phyloP scores from a whole-genome alignment of 2,113 vertebrate species.

The Dascyllus trimaculatus region DNA sequence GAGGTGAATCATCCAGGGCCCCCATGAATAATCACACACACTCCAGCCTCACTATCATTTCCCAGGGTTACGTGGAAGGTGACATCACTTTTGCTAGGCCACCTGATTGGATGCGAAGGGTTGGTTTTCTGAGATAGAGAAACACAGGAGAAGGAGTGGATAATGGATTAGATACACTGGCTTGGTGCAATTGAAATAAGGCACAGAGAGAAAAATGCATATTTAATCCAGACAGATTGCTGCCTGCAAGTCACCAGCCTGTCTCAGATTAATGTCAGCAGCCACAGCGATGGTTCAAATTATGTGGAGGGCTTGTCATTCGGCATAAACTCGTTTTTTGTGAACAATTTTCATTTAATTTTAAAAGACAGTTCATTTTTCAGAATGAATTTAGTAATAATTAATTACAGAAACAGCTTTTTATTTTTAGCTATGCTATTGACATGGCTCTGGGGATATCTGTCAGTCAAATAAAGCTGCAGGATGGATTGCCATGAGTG shows the following conservation, averaged over 20 bases:
- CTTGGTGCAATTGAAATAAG: slow-evolving; percentile 27
- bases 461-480: no score
- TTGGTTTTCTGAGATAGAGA: slow-evolving; percentile 25
- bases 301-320: background rate
- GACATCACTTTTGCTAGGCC: slow-evolving; percentile 7
- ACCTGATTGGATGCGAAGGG: slow-evolving; percentile 3
- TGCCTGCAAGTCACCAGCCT: background rate
- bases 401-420: no score
- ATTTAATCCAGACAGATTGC: slow-evolving; percentile 19
- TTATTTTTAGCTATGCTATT: no score
- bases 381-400: no score
- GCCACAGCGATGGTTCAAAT: background rate
- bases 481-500: no score
- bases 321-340: no score
- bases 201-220: slow-evolving; percentile 6
- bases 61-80: background rate
- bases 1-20: slow-evolving; percentile 16
- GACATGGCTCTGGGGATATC: no score
- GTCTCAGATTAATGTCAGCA: slow-evolving; percentile 21
- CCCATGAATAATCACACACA: slow-evolving; percentile 1
- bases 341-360: no score
- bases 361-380: no score
- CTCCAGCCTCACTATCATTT: background rate
- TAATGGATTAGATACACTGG: slow-evolving; percentile 42
- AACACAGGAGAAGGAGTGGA: background rate